Conservation (phyloP, 1,140 invertebrate genomes). For the Periplaneta americana region DNA sequence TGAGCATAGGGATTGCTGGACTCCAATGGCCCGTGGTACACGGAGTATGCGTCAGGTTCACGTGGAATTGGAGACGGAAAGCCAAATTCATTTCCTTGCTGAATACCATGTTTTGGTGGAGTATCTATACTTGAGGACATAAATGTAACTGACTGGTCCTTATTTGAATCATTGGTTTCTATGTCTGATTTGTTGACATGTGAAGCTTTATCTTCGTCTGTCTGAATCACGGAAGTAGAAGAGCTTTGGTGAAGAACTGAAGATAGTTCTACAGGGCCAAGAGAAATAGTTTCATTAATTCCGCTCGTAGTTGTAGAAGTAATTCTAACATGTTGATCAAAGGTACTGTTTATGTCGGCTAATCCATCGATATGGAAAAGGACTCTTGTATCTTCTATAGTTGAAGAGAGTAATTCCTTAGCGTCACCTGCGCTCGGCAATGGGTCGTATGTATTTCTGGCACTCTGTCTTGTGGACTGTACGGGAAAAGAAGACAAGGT, state of each 20-base stretch:
- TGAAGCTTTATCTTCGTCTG: background rate
- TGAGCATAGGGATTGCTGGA: conserved; percentile 1
- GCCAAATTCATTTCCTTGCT: background rate
- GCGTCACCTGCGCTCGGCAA: background rate
- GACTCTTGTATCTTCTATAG: background rate
- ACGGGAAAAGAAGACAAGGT: background rate
- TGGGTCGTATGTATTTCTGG: background rate
- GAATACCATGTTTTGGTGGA: too few species aligned
- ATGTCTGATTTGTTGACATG: background rate
- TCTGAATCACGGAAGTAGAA: background rate
- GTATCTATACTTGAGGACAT: too few species aligned
- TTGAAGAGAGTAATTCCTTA: background rate
- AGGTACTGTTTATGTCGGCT: background rate
- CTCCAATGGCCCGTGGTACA: background rate
- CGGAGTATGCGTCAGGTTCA: background rate
- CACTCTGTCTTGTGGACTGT: background rate
- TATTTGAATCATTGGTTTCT: too few species aligned
- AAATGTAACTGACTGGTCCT: too few species aligned
- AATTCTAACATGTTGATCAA: background rate
- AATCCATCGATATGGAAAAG: background rate
- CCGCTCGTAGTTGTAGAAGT: background rate
- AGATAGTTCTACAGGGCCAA: background rate
- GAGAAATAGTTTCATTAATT: background rate
- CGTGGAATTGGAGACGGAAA: background rate
- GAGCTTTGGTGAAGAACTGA: background rate